These are phyloP conservation scores for Mormyrus lacerda DNA, from an alignment of 2,113 vertebrate species.

Conservation along the genomic window DNA sequence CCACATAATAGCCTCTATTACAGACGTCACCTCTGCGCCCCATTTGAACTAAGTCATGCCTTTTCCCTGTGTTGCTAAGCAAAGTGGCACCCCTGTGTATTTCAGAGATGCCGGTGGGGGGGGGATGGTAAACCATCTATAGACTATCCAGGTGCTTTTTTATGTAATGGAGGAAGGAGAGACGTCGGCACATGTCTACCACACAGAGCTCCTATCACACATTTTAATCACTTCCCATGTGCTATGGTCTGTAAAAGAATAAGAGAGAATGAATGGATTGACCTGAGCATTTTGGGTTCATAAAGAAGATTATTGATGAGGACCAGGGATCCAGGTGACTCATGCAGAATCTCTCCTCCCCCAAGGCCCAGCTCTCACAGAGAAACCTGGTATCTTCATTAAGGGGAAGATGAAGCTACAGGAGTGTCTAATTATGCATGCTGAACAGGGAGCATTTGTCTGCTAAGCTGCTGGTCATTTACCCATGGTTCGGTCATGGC, in stretches of 20 bases:
- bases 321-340: slow-evolving; percentile 69
- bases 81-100: neutral
- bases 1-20: slow-evolving; percentile 98
- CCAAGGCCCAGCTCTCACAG: slow-evolving; percentile 50
- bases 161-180: neutral
- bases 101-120: neutral
- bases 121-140: neutral
- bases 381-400: slow-evolving; percentile 72
- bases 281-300: slow-evolving; percentile 60
- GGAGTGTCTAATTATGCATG: slow-evolving; percentile 86
- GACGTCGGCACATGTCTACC: neutral
- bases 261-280: slow-evolving; percentile 75
- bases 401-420: slow-evolving; percentile 83
- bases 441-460: slow-evolving; percentile 60
- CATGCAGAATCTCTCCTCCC: slow-evolving; percentile 66
- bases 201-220: neutral
- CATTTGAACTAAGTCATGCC: slow-evolving; percentile 87
- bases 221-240: neutral
- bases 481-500: slow-evolving; percentile 86
- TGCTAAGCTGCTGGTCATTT: slow-evolving; percentile 72
- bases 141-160: neutral
- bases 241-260: slow-evolving; percentile 58
- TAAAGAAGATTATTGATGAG: slow-evolving; percentile 61
- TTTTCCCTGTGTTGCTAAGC: neutral
- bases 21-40: slow-evolving; percentile 93